Base-by-base conservation (phyloP, 1,140 invertebrate species). In the Gryllus bimaculatus region DNA sequence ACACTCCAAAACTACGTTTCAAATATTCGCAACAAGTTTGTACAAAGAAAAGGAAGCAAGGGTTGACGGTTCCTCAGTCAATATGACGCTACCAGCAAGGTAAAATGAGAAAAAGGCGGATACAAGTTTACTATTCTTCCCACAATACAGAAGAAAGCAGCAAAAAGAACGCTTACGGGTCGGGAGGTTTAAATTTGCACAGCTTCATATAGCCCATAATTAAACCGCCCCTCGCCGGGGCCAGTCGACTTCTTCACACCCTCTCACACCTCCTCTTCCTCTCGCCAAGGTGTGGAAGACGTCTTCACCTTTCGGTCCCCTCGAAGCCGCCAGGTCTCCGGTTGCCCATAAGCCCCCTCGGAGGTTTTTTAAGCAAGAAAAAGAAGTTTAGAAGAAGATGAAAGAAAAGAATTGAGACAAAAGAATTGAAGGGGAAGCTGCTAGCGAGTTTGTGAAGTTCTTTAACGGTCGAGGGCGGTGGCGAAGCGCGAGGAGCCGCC, bases 331-430 rank as follows among this genome's bases (percentile, higher is more conserved):
- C 18, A 7, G 18, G 54, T 66, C 54, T 66, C 54, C 10, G 54
- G 54, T 66, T 66, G 54, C 54, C 54, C 54, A 77, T 77, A 77
- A 47, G 76, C 47, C 78, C 78, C 78, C 78, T 74, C 21, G n/a
- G 78, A 66, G 47, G 78, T 78, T 80, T 78, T 78, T 74, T 80
- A 80, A 80, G 76, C 78, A 78, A 80, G 79, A 80, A 79, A 78
- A 81, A 81, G 78, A 81, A 80, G 80, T 79, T 78, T 76, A 79
- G 74, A 78, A 80, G 76, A 80, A 80, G 76, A 80, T 74, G 80
- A 81, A 78, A 74, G 75, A 74, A 75, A 78, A 74, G 79, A 80
- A 81, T 77, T 77, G 76, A 77, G 48, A 77, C 13, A 77, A 77
- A 77, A 49, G n/a, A 66, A 66, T 66, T 66, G 54, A 66, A 66